Evolutionary conservation across 2,113 vertebrate genomes (phyloP), one percentile per base, ranked within the genome.

Genomic region (Dunckerocampus dactyliophorus): DNA sequence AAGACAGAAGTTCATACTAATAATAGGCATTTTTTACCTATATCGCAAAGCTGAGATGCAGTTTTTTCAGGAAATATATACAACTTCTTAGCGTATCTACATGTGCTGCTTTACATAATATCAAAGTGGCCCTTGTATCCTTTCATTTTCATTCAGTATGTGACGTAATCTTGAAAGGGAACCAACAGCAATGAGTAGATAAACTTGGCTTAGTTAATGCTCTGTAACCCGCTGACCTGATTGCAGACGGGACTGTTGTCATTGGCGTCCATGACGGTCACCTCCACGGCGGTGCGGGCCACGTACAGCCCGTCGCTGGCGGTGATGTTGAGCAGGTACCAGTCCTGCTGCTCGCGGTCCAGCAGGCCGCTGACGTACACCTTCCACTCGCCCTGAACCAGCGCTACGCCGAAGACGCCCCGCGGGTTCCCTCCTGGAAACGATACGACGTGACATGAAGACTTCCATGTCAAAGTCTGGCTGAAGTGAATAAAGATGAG

Each of bases 161-260:
- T n/a, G n/a, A n/a, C n/a, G 2, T 28, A 28, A 28, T 28, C 24
- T 28, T 28, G 24, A 5, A 28, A 28, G 24, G 2, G 24, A 28
- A 28, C 24, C 24, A 28, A 28, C 24, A 28, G 7, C 31, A 34
- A 34, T 34, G 31, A 34, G 31, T 4, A 34, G 3, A 34, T 34
- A 34, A 34, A 2, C 31, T 34, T 34, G 31, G 31, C 31, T 34
- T 34, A 34, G 31, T 34, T 34, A 34, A 34, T 8, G 31, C 31
- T 34, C 31, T 34, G 6, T 34, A 5, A 42, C 20, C 53, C 43
- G 22, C 92, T 88, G 68, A 99, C 96, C 95, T 96, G 93, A 42
- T 93, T 92, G 85, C 97, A 98, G 67, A 97, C 84, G 11, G 97
- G 96, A 53, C 85, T 94, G 67, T 98, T 99, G 81, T 99, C 97